These are phyloP conservation scores for Zelleria hepariella DNA, from an alignment of 2,888 invertebrate genomes.

Conservation along the genomic window DNA sequence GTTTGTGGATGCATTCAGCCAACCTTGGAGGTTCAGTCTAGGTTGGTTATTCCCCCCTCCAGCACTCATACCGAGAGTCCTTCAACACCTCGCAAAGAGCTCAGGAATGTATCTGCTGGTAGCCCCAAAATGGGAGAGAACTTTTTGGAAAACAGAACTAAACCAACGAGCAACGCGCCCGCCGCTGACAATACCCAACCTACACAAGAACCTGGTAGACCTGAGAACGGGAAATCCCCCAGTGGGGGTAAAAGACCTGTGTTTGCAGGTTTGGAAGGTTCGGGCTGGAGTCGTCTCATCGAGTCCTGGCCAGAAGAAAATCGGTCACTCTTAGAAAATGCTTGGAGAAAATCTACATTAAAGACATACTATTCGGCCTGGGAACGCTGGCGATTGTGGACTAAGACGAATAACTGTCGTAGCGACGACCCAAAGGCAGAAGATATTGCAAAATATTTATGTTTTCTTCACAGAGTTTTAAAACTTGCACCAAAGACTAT, in stretches of 20 bases:
- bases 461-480: background rate
- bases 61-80: slow-evolving; percentile 16
- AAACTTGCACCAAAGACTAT: slow-evolving; percentile 11
- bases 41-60: slow-evolving; percentile 21
- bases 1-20: slow-evolving; percentile 18
- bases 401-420: no score
- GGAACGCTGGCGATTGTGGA: background rate
- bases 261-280: slow-evolving; percentile 19
- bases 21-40: slow-evolving; percentile 12
- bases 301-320: slow-evolving; percentile 9
- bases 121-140: slow-evolving; percentile 18
- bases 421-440: slow-evolving; percentile 2
- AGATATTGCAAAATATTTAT: slow-evolving; percentile 7
- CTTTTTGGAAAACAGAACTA: slow-evolving; percentile 16
- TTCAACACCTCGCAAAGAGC: slow-evolving; percentile 16
- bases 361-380: slow-evolving; percentile 1
- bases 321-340: background rate
- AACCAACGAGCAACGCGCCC: slow-evolving; percentile 3
- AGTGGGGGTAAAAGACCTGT: slow-evolving; percentile 11
- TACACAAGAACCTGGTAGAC: background rate
- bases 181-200: background rate
- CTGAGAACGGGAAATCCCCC: slow-evolving; percentile 11
- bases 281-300: slow-evolving; percentile 15
- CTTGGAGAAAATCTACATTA: slow-evolving; percentile 3
- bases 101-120: slow-evolving; percentile 18